Conservation (phyloP, 2,797 vertebrate genomes). For the Kryptolebias ocellatus region DNA sequence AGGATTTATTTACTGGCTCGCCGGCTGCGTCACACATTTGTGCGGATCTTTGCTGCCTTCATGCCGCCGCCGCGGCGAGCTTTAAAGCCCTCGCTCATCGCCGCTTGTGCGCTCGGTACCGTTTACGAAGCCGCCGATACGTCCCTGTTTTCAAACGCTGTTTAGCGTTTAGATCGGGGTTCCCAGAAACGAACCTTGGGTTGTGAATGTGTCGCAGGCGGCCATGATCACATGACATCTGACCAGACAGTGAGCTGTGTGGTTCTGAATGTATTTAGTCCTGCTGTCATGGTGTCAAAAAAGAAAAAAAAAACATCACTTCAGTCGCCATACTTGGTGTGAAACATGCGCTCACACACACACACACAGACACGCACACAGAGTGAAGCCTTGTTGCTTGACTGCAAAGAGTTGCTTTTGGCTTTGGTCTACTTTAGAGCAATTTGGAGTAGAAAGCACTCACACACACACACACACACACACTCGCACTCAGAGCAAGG, state of each 20-base stretch:
- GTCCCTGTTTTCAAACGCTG: no score
- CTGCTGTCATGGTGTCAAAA: conserved; percentile 35
- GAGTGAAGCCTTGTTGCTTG: no score
- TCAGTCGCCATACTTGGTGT: conserved; percentile 12
- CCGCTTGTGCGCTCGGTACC: no score
- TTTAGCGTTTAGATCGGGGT: background rate
- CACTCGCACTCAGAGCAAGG: conserved; percentile 43
- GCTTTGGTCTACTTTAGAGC: conserved; percentile 16
- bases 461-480: conserved; percentile 25
- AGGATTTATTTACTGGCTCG: no score
- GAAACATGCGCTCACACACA: conserved; percentile 30
- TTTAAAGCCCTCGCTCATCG: background rate
- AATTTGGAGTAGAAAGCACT: background rate
- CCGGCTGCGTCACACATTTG: background rate
- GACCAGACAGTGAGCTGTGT: background rate
- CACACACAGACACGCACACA: conserved; percentile 26
- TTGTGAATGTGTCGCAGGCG: background rate
- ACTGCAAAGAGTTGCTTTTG: conserved; percentile 20
- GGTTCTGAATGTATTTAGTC: conserved; percentile 1
- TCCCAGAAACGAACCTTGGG: background rate
- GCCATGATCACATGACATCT: conserved; percentile 4
- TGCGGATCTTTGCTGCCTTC: background rate
- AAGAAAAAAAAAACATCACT: conserved; percentile 20
- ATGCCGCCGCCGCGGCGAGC: background rate
- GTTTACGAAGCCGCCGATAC: no score